Evolutionary conservation across 2,888 invertebrate species (phyloP), one percentile per base, ranked within the genome.

Genomic region (Sphaerophoria rueppellii): DNA sequence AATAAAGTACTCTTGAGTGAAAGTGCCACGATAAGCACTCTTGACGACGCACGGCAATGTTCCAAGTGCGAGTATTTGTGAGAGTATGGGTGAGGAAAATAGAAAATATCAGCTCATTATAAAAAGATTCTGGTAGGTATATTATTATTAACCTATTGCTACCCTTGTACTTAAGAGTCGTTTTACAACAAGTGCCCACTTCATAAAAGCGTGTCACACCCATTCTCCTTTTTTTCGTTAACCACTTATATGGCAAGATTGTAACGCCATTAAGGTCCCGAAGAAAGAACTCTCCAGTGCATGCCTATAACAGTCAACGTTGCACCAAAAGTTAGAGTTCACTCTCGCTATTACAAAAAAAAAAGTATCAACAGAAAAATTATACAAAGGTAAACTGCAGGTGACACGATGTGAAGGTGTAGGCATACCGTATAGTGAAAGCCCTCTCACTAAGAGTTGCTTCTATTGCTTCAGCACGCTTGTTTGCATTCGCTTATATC

Each of bases 1-100:
- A 81, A 76, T 77, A 73, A 73, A 85, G 85, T 77, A 73, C 75
- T 48, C 81, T 85, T 73, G 16, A 77, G 35, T 57, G 63, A 46
- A 69, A 85, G 85, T 73, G 76, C 81, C 63, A 24, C 35, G 48
- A 7, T 57, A 80, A 83, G 83, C 50, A 74, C 70, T 69, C 81
- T 81, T 12, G 11, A 43, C 40, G 24, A 40, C 40, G 24, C 24
- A 75, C 60, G 50, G 16, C 67, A 55, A 50, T 71, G 35, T 52
- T 50, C 24, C 24, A 24, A 24, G 58, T 50, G 40, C 40, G 40
- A 40, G 4, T 54, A 58, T 57, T 46, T 43, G 50, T 50, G 54
- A 57, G 34, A 12, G 43, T 4, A 43, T 11, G 9, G 35, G n/a
- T 55, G 37, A 46, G n/a, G 57, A 50, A 48, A 52, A 61, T 65